These are phyloP conservation scores for Fregata magnificens DNA, from an alignment of 2,113 vertebrate genomes.

Conservation along the genomic window DNA sequence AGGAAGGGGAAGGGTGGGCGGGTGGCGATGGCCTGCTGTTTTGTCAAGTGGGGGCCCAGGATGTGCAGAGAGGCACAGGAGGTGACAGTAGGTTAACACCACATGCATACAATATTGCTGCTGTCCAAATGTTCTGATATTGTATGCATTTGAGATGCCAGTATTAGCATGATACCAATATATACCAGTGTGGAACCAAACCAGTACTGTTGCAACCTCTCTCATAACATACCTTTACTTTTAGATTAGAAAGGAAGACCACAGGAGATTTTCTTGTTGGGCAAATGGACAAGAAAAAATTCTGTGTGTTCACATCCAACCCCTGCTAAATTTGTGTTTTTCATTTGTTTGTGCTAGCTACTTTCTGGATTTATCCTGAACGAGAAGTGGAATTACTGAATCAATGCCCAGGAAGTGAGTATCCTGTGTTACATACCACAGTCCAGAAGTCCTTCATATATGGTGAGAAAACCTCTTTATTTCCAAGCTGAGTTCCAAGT, in stretches of 20 bases:
- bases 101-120: background rate
- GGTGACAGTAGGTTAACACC: too few relatives aligned
- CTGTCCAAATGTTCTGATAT: background rate
- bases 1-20: background rate
- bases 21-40: background rate
- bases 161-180: accelerated
- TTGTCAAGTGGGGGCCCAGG: background rate
- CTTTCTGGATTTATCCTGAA: slow-evolving; percentile 48
- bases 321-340: background rate
- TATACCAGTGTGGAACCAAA: background rate
- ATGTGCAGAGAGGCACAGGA: background rate
- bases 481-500: background rate
- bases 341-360: background rate
- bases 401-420: background rate
- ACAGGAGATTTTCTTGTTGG: background rate
- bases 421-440: background rate
- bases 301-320: background rate
- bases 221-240: background rate
- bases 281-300: background rate
- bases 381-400: background rate
- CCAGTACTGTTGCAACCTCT: background rate
- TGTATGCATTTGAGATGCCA: background rate
- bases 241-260: background rate
- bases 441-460: background rate
- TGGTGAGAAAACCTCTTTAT: background rate